phyloP scores from a whole-genome alignment of 2,888 invertebrate species.

The Yponomeuta cagnagella region DNA sequence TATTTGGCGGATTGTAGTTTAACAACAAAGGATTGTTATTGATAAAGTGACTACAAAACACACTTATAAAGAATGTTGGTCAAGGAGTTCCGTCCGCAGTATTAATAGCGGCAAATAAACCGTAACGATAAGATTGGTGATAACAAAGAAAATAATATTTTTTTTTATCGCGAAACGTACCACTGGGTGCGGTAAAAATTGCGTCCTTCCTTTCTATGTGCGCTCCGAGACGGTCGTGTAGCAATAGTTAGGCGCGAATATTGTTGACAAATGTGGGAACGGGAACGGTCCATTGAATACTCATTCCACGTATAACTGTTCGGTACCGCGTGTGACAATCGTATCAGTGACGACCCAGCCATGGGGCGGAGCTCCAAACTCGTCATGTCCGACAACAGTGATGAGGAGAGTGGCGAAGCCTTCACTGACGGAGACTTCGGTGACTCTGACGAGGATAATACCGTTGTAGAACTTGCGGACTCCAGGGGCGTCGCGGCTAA shows the following conservation, averaged over 20 bases:
- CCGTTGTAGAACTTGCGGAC: conserved; percentile 36
- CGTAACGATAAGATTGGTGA: conserved; percentile 55
- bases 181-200: conserved; percentile 36
- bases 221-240: conserved; percentile 30
- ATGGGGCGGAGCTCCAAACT: conserved; percentile 55
- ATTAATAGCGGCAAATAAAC: conserved; percentile 43
- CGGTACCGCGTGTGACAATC: conserved; percentile 28
- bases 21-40: conserved; percentile 7
- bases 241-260: conserved; percentile 26
- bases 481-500: conserved; percentile 40
- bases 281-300: conserved; percentile 35
- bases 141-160: conserved; percentile 32
- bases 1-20: not conserved
- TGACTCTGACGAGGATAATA: conserved; percentile 60
- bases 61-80: conserved; percentile 46
- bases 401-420: conserved; percentile 61
- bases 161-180: conserved; percentile 41
- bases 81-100: conserved; percentile 39
- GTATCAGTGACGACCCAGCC: conserved; percentile 28
- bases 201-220: conserved; percentile 51
- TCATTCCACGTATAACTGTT: conserved; percentile 39
- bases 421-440: conserved; percentile 68
- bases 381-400: conserved; percentile 57
- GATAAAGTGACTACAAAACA: conserved; percentile 4
- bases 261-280: conserved; percentile 46